Evolutionary conservation across 2,888 invertebrate genomes (phyloP), one percentile per base, ranked within the genome.

Genomic region (Temnothorax rugatulus): DNA sequence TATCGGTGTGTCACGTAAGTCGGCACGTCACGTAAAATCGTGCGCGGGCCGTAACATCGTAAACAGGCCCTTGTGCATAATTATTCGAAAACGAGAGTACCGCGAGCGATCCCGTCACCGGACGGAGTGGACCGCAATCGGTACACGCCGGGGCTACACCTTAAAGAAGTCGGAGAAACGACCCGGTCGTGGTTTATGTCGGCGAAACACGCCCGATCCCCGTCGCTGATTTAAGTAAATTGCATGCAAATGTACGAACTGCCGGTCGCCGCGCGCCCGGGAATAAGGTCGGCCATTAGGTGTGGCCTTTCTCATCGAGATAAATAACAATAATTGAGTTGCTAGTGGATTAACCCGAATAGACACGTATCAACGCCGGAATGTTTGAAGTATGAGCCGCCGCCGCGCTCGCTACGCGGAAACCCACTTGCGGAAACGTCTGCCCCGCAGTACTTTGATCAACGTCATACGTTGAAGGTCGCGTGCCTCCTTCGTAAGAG

Each of bases 191-290:
- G 90, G 86, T 91, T 89, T 87, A 89, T 84, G 89, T 82, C 89
- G 82, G 86, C 79, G 89, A 89, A 89, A 86, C 71, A 47, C 86
- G 87, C 84, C 84, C 88, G 86, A 84, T 73, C 89, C 83, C 88
- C 66, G 74, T 83, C 86, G 86, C 82, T 84, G 89, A 91, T 91
- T 91, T 88, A 87, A 90, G 89, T 91, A 91, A 92, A 91, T 91
- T 91, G 88, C 91, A 90, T 91, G 89, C 87, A 91, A 92, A 92
- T 91, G 86, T 88, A 86, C 84, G 82, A 87, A 87, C 89, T 84
- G 89, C 88, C 87, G 84, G 85, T 85, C 90, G 85, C 87, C 89
- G 85, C 87, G 88, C 82, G 34, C 44, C 44, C 83, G 76, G 74
- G 84, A 89, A 87, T 86, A 89, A 87, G 90, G 90, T 86, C 91